Conservation (phyloP, 2,113 vertebrate species). For the Atlantisia rogersi region DNA sequence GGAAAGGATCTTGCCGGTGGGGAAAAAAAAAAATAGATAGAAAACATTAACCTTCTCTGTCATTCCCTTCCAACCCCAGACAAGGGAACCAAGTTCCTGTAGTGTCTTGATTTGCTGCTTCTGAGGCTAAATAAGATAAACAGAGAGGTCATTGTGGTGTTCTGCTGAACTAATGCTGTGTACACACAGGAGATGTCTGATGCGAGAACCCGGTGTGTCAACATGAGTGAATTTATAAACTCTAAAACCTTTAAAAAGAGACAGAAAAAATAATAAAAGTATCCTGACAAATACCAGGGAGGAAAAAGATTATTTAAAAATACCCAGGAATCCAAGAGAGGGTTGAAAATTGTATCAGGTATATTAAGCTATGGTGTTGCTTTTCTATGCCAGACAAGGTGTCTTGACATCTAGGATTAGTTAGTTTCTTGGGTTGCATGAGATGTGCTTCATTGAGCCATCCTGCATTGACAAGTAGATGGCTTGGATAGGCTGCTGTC, state of each 20-base stretch:
- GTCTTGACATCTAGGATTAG: not conserved
- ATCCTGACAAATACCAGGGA: not conserved
- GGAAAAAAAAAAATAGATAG: not conserved
- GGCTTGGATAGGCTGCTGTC: not conserved
- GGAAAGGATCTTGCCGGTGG: not conserved
- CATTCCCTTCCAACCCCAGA: not conserved
- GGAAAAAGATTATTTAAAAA: not conserved
- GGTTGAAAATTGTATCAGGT: not conserved
- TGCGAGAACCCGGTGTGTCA: not conserved
- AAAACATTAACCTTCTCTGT: not conserved
- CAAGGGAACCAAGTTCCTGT: not conserved
- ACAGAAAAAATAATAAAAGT: not conserved
- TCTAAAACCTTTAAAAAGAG: not conserved
- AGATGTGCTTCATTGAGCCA: not conserved
- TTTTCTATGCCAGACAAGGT: not conserved
- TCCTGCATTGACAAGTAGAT: not conserved
- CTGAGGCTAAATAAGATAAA: not conserved
- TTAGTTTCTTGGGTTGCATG: not conserved
- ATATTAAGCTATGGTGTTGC: not conserved
- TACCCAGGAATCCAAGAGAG: not conserved
- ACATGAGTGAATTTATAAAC: fast-evolving
- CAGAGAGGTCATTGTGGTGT: not conserved
- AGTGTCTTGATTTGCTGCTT: not conserved
- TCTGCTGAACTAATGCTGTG: not conserved
- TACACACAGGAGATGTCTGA: not conserved